A percentile compares a stretch with the other conserved stretches of the same genome.
Evolutionary conservation across 2,888 invertebrate species (phyloP).

Genomic region (Smittia aterrima): DNA sequence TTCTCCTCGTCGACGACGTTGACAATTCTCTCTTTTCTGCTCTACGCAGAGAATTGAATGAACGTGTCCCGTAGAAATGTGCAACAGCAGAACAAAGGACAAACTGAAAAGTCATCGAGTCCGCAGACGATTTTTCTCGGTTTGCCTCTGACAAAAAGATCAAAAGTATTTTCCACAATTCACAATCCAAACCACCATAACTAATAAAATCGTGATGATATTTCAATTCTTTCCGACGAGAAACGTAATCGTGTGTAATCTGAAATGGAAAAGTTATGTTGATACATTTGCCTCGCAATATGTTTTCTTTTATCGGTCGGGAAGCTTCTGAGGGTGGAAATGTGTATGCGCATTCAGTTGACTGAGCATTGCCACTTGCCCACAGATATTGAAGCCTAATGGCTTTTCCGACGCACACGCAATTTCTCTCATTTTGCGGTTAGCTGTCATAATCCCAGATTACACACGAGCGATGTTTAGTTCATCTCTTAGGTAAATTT

Average conservation of each 20-base stretch:
- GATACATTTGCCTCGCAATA: conserved; percentile 25
- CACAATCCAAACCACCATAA: conserved; percentile 39
- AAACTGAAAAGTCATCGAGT: conserved; percentile 20
- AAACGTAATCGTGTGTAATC: conserved; percentile 14
- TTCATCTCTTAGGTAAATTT: conserved; percentile 12
- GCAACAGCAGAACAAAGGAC: background rate
- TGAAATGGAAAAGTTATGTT: conserved; percentile 38
- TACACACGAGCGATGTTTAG: background rate
- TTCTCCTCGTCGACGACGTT: background rate
- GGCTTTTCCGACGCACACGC: background rate
- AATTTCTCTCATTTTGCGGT: background rate
- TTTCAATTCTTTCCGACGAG: conserved; percentile 28
- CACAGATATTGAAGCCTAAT: background rate
- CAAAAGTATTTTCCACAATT: background rate
- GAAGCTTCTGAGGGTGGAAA: conserved; percentile 30
- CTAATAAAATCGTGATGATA: conserved; percentile 42
- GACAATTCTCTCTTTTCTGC: background rate
- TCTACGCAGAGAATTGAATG: background rate
- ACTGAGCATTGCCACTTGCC: conserved; percentile 33
- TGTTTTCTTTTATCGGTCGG: conserved; percentile 17
- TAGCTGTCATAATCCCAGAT: conserved; percentile 37
- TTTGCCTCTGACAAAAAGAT: background rate
- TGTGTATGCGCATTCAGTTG: conserved; percentile 19
- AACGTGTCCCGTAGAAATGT: conserved; percentile 27
- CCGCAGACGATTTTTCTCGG: background rate